Base-by-base conservation (phyloP, 1,140 invertebrate species). In the Saccostrea glomerata region DNA sequence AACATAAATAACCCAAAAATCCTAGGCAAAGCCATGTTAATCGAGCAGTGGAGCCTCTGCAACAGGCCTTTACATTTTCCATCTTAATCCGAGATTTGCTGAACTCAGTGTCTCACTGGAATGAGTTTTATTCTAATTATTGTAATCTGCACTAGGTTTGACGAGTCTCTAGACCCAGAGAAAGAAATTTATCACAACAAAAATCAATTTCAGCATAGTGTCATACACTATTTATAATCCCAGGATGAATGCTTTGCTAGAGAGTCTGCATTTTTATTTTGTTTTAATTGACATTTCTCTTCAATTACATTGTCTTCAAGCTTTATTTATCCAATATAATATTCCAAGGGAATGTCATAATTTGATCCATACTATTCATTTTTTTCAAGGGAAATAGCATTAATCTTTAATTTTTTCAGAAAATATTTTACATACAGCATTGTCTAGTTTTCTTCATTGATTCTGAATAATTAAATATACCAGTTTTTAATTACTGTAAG, bases 181-280 rank as follows among this genome's bases (percentile, higher is more conserved):
- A 66, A 66, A 66, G 60, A 66, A 66, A 66, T 66, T 66, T 66
- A 66, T 66, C 17, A 66, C 60, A 66, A 66, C 60, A 66, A 66
- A n/a, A 66, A 66, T 66, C 60, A 66, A 66, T 66, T 66, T 66
- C 60, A 66, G 60, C 20, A 20, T 66, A 66, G 60, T n/a, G 23
- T 66, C n/a, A 20, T 66, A 66, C 60, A 66, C 60, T 20, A 66
- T 66, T 66, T 66, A 66, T 66, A 20, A n/a, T 66, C 60, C 60
- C 60, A 66, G 20, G 60, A 66, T 66, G 60, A 20, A n/a, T 23
- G 60, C 60, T 20, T 66, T 20, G 23, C 20, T 66, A 23, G 60
- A 66, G 60, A 20, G 23, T 17, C 60, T 9, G 60, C 20, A 66
- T 20, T 66, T 66, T 66, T 66, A 66, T 66, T 66, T 66, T 66